A percentile compares a stretch with the other conserved stretches of the same genome.
Evolutionary conservation across 2,797 vertebrate genomes (phyloP).

Genomic region (Semaprochilodus insignis): DNA sequence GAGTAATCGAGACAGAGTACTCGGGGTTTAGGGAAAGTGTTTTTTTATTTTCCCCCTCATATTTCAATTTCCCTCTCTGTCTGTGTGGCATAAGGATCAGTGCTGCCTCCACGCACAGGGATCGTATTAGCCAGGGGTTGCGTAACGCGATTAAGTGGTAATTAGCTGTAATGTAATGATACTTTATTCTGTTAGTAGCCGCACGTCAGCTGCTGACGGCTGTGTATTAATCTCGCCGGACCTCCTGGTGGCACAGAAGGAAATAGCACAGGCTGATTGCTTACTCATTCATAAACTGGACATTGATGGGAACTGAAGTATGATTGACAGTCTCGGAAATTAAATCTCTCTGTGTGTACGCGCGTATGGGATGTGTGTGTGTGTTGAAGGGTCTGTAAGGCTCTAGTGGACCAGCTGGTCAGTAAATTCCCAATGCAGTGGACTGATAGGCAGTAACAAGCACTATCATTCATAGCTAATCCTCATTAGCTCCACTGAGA

Average conservation of each 20-base stretch:
- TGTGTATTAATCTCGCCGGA: slow-evolving; percentile 34
- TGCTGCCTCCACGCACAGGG: not conserved
- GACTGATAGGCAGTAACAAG: slow-evolving; percentile 34
- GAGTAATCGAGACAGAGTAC: no score
- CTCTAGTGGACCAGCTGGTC: slow-evolving; percentile 40
- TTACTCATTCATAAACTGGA: slow-evolving; percentile 35
- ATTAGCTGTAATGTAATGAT: slow-evolving; percentile 35
- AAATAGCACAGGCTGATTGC: slow-evolving; percentile 36
- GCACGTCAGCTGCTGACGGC: slow-evolving; percentile 22
- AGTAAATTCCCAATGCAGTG: slow-evolving; percentile 41
- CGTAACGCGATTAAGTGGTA: slow-evolving; percentile 16
- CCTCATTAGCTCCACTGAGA: slow-evolving; percentile 36
- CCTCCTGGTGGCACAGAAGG: slow-evolving; percentile 16
- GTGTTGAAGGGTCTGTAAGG: not conserved
- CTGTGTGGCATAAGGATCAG: not conserved
- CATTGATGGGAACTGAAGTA: slow-evolving; percentile 39
- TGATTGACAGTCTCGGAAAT: slow-evolving; percentile 37
- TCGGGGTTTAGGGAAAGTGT: not conserved
- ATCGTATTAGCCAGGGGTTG: slow-evolving; percentile 30
- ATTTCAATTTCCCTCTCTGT: not conserved
- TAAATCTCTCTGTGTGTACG: slow-evolving; percentile 55
- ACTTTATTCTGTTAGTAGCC: slow-evolving; percentile 29
- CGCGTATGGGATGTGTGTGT: slow-evolving; percentile 17
- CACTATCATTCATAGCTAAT: slow-evolving; percentile 49
- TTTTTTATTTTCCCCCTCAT: not conserved